phyloP scores from a whole-genome alignment of 2,113 vertebrate species.

The Semicossyphus pulcher region DNA sequence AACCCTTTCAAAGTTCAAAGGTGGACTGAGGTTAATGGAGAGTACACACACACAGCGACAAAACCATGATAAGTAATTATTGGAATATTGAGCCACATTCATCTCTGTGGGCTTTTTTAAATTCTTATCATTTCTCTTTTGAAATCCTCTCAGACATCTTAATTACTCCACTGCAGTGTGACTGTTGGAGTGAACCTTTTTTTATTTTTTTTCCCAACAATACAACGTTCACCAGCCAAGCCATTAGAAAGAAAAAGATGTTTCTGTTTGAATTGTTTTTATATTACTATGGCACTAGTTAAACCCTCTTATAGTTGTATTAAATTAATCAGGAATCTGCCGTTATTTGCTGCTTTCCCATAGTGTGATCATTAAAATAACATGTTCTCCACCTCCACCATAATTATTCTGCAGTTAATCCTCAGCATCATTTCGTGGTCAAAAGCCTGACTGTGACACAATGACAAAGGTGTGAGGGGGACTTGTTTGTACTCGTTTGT shows the following conservation, averaged over 20 bases:
- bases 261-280: neutral
- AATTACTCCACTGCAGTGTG: constrained; percentile 24
- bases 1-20: constrained; percentile 43
- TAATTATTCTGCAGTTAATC: constrained; percentile 6
- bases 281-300: neutral
- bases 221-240: neutral
- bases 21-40: constrained; percentile 55
- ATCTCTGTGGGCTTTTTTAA: constrained; percentile 26
- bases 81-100: constrained; percentile 26
- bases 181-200: too few relatives aligned
- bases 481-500: constrained; percentile 66
- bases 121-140: constrained; percentile 32
- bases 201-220: too few relatives aligned
- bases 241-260: neutral
- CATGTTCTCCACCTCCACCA: neutral
- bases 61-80: constrained; percentile 53
- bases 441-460: constrained; percentile 36
- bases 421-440: constrained; percentile 15
- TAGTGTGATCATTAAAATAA: neutral
- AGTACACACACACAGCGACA: constrained; percentile 18
- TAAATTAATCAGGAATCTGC: neutral
- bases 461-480: constrained; percentile 50
- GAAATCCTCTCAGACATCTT: constrained; percentile 10
- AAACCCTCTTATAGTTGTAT: neutral
- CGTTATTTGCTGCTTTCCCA: neutral